Base-by-base conservation (phyloP, 2,113 vertebrate genomes). In the Oostethus manadensis region DNA sequence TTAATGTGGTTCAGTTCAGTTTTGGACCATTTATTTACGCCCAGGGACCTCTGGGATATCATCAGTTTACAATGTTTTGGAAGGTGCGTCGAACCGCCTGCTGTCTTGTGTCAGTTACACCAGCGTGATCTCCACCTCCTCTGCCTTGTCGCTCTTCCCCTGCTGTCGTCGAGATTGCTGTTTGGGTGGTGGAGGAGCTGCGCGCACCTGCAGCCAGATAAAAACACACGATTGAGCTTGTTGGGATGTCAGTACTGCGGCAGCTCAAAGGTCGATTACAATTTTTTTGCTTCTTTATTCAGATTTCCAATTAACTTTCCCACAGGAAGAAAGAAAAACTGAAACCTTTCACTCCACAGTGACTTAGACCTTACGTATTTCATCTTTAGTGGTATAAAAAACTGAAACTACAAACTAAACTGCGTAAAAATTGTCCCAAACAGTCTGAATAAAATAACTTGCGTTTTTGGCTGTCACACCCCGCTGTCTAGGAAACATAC, bases 41-140 rank as follows among this genome's bases (percentile, higher is more conserved):
- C 70, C 61, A 71, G 74, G 77, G 76, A 59, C 61, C 66, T 64
- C 51, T 56, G 60, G 60, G 64, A 68, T 49, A 38, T 51, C 58
- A 57, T 66, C 60, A 17, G 57, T 58, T 66, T 56, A 38, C 7
- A 26, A 54, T 72, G 40, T 58, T 46, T 45, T 8, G 35, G 18
- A 51, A 45, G 48, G 50, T 64, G 44, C 66, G 49, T 50, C 14
- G 20, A 66, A 56, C 56, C 4, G 43, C 49, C 53, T 53, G 71
- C 33, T 48, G 61, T 56, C 48, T 60, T 15, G 53, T 58, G 53
- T 38, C 54, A 56, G 8, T 93, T 89, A 99, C 87, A 99, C 97
- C 86, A 99, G 91, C 0, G 97, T 99, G 78, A 99, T 97, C 71
- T 99, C 97, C 87, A 98, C 97, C 17, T 99, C 97, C 82, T 99